Percentiles rank a stretch among this genome's conserved stretches.
Conservation (phyloP, 2,113 vertebrate species). For the Rhea americana region DNA sequence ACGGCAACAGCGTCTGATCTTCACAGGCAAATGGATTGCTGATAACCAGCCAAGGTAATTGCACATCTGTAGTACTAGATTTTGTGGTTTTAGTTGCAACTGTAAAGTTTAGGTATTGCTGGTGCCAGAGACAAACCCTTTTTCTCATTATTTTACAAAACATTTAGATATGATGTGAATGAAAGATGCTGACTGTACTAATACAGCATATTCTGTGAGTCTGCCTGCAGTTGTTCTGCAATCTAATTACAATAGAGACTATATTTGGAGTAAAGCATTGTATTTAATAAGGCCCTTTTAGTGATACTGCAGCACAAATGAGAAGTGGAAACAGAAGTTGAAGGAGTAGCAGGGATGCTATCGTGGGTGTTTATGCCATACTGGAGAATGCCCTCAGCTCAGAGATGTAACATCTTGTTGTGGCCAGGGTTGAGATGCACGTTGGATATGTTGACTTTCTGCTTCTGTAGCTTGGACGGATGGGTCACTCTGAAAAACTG, state of each 20-base stretch:
- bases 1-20: constrained; percentile 89
- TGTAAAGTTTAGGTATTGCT: not conserved
- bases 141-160: not conserved
- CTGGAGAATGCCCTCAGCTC: not conserved
- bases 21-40: constrained; percentile 92
- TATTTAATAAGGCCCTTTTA: not conserved
- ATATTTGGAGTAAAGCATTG: not conserved
- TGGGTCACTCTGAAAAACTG: not conserved
- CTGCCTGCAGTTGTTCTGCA: not conserved
- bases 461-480: not conserved
- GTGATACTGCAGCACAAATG: not conserved
- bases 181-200: not conserved
- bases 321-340: not conserved
- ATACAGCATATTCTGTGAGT: not conserved
- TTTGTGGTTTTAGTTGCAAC: not conserved
- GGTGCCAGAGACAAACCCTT: not conserved
- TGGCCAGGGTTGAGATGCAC: not conserved
- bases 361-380: not conserved
- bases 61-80: not conserved
- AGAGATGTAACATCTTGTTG: not conserved
- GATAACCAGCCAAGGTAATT: constrained; percentile 90
- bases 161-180: not conserved
- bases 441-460: not conserved
- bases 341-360: not conserved
- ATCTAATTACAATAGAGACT: not conserved